These are phyloP conservation scores for Aldrovandia affinis DNA, from an alignment of 2,797 vertebrate genomes.

Conservation along the genomic window DNA sequence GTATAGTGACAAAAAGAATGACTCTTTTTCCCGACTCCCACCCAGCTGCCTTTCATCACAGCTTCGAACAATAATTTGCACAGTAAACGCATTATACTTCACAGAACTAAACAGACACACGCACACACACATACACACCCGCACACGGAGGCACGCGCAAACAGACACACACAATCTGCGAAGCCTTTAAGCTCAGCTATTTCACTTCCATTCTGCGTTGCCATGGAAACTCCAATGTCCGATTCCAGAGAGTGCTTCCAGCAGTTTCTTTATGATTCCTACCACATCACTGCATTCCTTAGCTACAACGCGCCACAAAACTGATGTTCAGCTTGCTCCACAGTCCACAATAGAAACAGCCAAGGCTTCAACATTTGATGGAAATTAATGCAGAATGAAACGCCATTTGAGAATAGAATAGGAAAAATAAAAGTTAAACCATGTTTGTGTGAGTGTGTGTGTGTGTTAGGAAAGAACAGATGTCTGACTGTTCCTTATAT, in stretches of 20 bases:
- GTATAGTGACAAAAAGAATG: neutral
- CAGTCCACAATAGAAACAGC: neutral
- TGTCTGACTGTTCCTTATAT: neutral
- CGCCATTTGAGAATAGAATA: neutral
- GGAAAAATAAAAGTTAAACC: neutral
- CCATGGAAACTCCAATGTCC: slow-evolving; percentile 76
- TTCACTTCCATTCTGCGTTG: slow-evolving; percentile 64
- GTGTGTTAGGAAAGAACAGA: neutral
- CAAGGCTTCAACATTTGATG: neutral
- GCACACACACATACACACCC: slow-evolving; percentile 39
- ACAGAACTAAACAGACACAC: slow-evolving; percentile 15
- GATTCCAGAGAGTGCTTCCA: slow-evolving; percentile 66
- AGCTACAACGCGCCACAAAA: slow-evolving; percentile 36
- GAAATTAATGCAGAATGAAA: neutral
- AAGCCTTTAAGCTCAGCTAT: slow-evolving; percentile 61
- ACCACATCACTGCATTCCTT: slow-evolving; percentile 63
- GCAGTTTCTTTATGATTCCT: slow-evolving; percentile 59
- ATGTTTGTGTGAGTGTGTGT: neutral
- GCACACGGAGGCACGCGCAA: slow-evolving; percentile 8
- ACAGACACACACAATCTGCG: slow-evolving; percentile 38
- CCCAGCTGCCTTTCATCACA: slow-evolving; percentile 13
- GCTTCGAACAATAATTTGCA: neutral
- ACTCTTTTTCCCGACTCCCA: neutral
- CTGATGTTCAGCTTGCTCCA: neutral
- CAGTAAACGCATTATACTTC: slow-evolving; percentile 10